Evolutionary conservation across 2,888 invertebrate species (phyloP).

Genomic region (Phengaris alcon): DNA sequence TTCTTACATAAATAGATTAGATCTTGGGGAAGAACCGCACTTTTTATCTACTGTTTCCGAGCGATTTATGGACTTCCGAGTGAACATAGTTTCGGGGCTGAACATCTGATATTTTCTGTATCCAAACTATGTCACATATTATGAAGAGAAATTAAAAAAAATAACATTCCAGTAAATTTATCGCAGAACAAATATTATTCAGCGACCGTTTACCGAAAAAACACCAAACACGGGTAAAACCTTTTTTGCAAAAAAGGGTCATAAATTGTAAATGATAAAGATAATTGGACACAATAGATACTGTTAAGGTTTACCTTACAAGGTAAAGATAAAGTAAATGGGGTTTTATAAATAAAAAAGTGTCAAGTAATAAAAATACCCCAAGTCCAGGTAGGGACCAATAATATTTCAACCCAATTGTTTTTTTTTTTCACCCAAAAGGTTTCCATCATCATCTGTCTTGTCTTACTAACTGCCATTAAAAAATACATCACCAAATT

Average conservation of each 20-base stretch:
- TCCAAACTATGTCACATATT: too few species aligned
- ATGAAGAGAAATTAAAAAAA: too few species aligned
- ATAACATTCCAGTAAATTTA: not conserved
- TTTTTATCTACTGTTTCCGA: too few species aligned
- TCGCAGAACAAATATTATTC: not conserved
- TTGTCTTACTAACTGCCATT: not conserved
- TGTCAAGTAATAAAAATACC: conserved; percentile 10
- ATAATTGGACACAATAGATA: conserved; percentile 20
- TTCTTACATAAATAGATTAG: too few species aligned
- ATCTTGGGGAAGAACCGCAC: too few species aligned
- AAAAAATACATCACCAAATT: not conserved
- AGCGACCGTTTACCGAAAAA: not conserved
- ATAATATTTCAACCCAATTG: not conserved
- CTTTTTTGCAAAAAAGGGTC: not conserved
- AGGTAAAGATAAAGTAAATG: not conserved
- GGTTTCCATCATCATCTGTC: not conserved
- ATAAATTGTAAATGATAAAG: conserved; percentile 23
- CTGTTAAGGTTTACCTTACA: conserved; percentile 3
- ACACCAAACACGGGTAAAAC: not conserved
- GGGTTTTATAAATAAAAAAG: conserved; percentile 9
- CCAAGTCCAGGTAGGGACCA: not conserved
- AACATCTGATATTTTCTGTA: not conserved
- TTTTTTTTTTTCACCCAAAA: not conserved
- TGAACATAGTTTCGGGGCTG: too few species aligned
- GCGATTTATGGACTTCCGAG: too few species aligned